Base-by-base conservation (phyloP, 2,888 invertebrate species). In the Limnephilus auricula region DNA sequence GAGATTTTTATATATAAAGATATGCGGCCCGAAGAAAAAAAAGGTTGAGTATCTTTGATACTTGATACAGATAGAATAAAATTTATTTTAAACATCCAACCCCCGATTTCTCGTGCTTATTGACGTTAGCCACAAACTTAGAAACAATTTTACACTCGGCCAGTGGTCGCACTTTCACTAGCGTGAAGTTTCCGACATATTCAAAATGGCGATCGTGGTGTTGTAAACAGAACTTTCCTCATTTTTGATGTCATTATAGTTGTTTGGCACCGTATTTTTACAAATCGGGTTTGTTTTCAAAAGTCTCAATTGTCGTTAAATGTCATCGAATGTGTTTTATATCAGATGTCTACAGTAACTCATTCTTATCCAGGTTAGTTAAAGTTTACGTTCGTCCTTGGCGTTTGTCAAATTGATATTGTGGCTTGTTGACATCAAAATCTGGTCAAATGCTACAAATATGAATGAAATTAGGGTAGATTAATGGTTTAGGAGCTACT, bases 191-290 rank as follows among this genome's bases (percentile, higher is more conserved):
- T 82, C 83, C 87, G 89, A 92, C 90, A 92, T 92, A 92, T 92
- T 92, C 94, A 95, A 95, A 94, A 95, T 95, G 95, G 95, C 95
- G 94, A 94, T 94, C 93, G 94, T 94, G 94, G 94, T 94, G 94
- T 94, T 95, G 95, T 95, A 95, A 95, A 95, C 95, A 95, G 93
- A 93, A 93, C 94, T 93, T 93, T 92, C 93, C 91, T 93, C 93
- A 91, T 88, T 92, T 82, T 91, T 91, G 82, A 86, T 91, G 91
- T 92, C 92, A 91, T 79, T 89, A 89, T 93, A 90, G 91, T 83
- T 91, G 78, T 78, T 25, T 86, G 50, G 82, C 34, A 82, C 31
- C 89, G 84, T 79, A 90, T 92, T 90, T 40, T 90, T 31, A 65
- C 85, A 85, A 78, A 79, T 89, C 79, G 91, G 80, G 37, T 30